Evolutionary conservation across 1,140 invertebrate species (phyloP).

Genomic region (Rhagoletis pomonella): DNA sequence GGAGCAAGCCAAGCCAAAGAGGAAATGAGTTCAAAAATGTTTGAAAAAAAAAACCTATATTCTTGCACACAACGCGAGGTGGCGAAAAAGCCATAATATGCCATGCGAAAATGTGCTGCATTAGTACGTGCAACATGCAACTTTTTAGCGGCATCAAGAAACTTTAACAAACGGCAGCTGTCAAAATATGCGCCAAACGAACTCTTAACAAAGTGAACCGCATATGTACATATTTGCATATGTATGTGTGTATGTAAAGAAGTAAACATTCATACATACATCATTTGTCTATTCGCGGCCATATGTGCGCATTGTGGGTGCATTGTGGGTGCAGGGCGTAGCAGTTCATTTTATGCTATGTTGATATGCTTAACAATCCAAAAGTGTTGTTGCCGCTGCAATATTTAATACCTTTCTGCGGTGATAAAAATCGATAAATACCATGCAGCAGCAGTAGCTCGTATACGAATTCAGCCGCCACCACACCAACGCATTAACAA

Average conservation of each 20-base stretch:
- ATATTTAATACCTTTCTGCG: neutral
- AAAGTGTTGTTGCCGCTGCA: neutral
- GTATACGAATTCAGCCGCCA: neutral
- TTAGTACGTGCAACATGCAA: constrained; percentile 6
- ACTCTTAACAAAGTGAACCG: neutral
- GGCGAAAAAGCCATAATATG: constrained; percentile 13
- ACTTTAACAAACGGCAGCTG: constrained; percentile 6
- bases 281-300: neutral
- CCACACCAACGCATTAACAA: neutral
- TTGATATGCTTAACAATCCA: neutral
- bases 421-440: constrained; percentile 37
- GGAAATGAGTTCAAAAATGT: neutral
- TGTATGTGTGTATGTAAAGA: neutral
- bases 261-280: neutral
- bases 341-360: neutral
- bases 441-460: constrained; percentile 2
- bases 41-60: neutral
- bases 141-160: neutral
- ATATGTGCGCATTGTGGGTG: neutral
- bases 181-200: constrained; percentile 4
- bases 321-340: neutral
- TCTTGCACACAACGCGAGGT: neutral
- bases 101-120: neutral
- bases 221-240: neutral
- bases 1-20: neutral